These are phyloP conservation scores for Stomatorhinus walkeri DNA, from an alignment of 2,797 vertebrate genomes.

Conservation along the genomic window DNA sequence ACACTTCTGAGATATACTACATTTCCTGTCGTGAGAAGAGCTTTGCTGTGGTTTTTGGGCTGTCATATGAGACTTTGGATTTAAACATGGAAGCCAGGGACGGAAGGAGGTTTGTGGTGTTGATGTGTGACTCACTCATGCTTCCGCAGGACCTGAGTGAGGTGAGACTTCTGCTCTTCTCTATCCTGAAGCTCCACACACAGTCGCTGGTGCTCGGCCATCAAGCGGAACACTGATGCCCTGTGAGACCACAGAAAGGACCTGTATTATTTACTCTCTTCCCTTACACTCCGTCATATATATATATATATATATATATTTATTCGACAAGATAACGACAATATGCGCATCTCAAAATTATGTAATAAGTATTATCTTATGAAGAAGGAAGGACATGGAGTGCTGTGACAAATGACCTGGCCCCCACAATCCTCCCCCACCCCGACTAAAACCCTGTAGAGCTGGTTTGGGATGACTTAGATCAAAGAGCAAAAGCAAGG, in stretches of 20 bases:
- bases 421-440: not conserved
- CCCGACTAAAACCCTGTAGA: not conserved
- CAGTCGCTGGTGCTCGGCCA: constrained; percentile 50
- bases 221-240: constrained; percentile 58
- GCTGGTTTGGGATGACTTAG: not conserved
- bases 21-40: not conserved
- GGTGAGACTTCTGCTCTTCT: constrained; percentile 53
- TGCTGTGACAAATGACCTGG: not conserved
- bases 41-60: not conserved
- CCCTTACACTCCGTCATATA: not conserved
- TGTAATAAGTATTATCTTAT: not conserved
- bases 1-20: not conserved
- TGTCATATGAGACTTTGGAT: not conserved
- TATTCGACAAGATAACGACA: not conserved
- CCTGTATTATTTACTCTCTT: not conserved
- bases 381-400: not conserved
- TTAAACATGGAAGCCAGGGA: not conserved
- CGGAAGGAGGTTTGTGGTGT: not conserved
- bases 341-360: not conserved
- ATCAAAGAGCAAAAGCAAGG: not conserved
- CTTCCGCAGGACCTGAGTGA: constrained; percentile 49
- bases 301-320: not conserved
- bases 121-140: constrained; percentile 52
- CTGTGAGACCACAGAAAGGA: constrained; percentile 44
- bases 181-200: constrained; percentile 60